phyloP scores from a whole-genome alignment of 2,888 invertebrate genomes.

The Temnothorax rugatulus region DNA sequence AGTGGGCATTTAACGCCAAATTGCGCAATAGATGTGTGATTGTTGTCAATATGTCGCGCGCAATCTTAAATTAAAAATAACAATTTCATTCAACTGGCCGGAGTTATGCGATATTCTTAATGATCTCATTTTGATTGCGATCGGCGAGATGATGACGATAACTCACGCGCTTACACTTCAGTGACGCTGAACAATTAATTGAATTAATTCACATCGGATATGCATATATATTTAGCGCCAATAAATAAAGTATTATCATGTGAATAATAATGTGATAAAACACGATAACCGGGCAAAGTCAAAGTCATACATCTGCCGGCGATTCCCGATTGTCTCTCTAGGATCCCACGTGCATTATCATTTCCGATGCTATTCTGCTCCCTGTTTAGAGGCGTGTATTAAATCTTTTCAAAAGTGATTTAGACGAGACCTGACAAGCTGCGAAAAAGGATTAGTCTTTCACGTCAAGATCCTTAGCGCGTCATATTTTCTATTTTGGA shows the following conservation, averaged over 20 bases:
- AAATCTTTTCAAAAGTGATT: not conserved
- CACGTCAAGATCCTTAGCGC: not conserved
- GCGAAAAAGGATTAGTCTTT: not conserved
- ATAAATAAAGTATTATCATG: slow-evolving; percentile 6
- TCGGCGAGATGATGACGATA: not conserved
- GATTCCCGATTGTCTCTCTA: slow-evolving; percentile 6
- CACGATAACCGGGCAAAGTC: slow-evolving; percentile 49
- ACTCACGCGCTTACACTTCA: not conserved
- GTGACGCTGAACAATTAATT: not conserved
- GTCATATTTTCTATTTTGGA: not conserved
- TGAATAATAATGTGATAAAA: not conserved
- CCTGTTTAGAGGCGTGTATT: not conserved
- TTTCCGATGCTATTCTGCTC: slow-evolving; percentile 13
- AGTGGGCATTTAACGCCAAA: not conserved
- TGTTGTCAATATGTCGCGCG: not conserved
- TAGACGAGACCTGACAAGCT: not conserved
- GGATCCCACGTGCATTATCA: slow-evolving; percentile 45
- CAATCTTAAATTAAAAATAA: not conserved
- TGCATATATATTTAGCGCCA: not conserved
- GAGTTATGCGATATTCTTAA: not conserved
- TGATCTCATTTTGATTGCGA: not conserved
- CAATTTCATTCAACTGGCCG: not conserved
- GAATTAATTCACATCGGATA: not conserved
- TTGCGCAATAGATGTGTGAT: not conserved
- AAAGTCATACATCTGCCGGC: slow-evolving; percentile 69